Conservation (phyloP, 2,888 invertebrate species). For the Caenorhabditis drosophilae region DNA sequence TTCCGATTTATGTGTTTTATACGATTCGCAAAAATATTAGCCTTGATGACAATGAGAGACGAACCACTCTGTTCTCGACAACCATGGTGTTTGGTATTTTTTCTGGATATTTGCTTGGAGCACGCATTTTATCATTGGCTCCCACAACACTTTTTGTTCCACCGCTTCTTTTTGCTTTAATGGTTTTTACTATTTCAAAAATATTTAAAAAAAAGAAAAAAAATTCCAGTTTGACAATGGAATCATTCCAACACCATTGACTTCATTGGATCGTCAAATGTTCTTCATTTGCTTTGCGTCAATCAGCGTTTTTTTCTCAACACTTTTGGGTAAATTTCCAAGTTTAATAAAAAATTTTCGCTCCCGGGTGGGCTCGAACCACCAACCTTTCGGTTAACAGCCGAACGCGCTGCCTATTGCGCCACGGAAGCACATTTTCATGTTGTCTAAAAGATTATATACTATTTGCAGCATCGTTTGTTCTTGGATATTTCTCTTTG, state of each 20-base stretch:
- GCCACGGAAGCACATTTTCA: not conserved
- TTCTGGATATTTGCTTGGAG: conserved; percentile 45
- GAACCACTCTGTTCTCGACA: conserved; percentile 43
- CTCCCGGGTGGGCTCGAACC: conserved; percentile 75
- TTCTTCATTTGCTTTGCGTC: conserved; percentile 30
- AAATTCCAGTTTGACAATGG: conserved; percentile 28
- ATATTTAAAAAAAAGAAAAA: not conserved
- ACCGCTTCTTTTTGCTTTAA: conserved; percentile 43
- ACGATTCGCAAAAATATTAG: conserved; percentile 45
- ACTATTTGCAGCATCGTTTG: conserved; percentile 25
- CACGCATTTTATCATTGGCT: conserved; percentile 34
- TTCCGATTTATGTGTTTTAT: conserved; percentile 47
- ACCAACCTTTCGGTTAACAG: conserved; percentile 70
- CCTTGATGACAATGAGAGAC: conserved; percentile 54
- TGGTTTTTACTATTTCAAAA: conserved; percentile 8
- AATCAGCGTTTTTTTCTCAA: conserved; percentile 17
- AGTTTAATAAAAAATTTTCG: conserved; percentile 40
- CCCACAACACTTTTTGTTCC: conserved; percentile 49
- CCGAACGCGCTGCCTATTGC: conserved; percentile 47
- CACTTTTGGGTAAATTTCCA: conserved; percentile 18
- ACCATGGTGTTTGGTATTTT: conserved; percentile 40
- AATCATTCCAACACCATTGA: conserved; percentile 13
- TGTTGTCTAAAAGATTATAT: too few relatives aligned
- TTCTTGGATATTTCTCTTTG: conserved; percentile 37
- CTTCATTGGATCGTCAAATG: conserved; percentile 18